Conservation (phyloP, 2,113 vertebrate species). For the Kryptolebias marmoratus region DNA sequence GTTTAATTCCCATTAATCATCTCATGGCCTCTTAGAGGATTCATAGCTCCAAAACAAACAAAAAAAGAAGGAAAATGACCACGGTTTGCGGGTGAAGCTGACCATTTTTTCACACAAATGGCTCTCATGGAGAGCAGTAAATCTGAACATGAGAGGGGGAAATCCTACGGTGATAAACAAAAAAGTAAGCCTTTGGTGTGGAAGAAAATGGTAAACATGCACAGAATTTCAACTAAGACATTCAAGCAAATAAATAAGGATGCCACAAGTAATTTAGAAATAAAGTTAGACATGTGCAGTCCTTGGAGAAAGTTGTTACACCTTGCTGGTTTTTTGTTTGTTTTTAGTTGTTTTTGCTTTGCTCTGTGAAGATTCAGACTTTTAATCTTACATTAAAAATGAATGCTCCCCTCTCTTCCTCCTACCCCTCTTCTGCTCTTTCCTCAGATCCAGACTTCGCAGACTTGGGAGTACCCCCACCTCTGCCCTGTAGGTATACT, state of each 20-base stretch:
- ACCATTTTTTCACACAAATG: background rate
- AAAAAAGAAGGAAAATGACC: background rate
- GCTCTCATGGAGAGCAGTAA: background rate
- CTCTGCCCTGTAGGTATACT: constrained; percentile 95
- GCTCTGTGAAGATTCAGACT: constrained; percentile 36
- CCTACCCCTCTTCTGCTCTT: constrained; percentile 49
- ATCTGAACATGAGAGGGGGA: background rate
- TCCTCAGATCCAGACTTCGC: constrained; percentile 98
- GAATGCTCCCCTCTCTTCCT: constrained; percentile 21
- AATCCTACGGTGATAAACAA: background rate
- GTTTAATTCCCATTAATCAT: background rate
- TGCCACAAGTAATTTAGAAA: constrained; percentile 15
- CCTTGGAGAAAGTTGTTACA: constrained; percentile 21
- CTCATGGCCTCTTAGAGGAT: background rate
- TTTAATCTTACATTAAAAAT: constrained; percentile 64
- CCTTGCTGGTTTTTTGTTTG: constrained; percentile 2
- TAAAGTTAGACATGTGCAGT: constrained; percentile 2
- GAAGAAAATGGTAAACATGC: background rate
- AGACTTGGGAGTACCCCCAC: constrained; percentile 94
- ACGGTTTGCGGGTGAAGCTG: background rate
- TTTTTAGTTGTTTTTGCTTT: too few species aligned
- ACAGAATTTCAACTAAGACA: background rate
- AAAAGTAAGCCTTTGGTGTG: background rate
- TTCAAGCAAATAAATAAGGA: background rate
- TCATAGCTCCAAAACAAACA: background rate